phyloP scores from a whole-genome alignment of 2,888 invertebrate species.

The Rhamnusium bicolor region DNA sequence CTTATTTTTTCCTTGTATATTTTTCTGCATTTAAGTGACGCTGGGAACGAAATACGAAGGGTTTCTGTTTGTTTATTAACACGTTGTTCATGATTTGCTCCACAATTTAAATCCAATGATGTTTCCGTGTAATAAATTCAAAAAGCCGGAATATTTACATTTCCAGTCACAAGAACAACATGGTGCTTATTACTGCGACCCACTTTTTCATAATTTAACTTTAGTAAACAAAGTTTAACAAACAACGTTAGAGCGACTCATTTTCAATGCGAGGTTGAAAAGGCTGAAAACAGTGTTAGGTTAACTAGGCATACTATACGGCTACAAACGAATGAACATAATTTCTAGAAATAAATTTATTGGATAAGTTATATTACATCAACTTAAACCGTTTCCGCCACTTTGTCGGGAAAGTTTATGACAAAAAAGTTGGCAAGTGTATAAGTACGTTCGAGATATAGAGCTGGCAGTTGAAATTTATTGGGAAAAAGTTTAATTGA shows the following conservation, averaged over 20 bases:
- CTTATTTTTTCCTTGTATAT: not conserved
- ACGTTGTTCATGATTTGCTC: not conserved
- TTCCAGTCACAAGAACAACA: not conserved
- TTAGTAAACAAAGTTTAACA: conserved; percentile 9
- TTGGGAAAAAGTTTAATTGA: conserved; percentile 23
- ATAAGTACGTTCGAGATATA: conserved; percentile 9
- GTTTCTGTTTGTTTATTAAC: not conserved
- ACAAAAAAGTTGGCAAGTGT: conserved; percentile 24
- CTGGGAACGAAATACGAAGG: not conserved
- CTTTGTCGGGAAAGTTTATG: conserved; percentile 14
- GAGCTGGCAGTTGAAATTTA: not conserved
- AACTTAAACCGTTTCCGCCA: conserved; percentile 16
- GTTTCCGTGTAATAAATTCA: not conserved
- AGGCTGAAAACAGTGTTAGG: not conserved
- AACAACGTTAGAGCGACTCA: not conserved
- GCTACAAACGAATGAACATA: not conserved
- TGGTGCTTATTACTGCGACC: conserved; percentile 2
- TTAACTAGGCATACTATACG: not conserved
- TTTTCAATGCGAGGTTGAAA: not conserved
- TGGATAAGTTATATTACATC: conserved; percentile 18
- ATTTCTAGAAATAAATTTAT: conserved; percentile 27
- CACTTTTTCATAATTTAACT: conserved; percentile 2
- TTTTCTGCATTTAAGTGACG: not conserved
- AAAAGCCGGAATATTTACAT: conserved; percentile 15
- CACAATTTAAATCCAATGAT: not conserved